Percentiles rank a stretch among this genome's conserved stretches.
These are phyloP conservation scores for Polypterus senegalus DNA, from an alignment of 2,113 vertebrate species.

Conservation along the genomic window DNA sequence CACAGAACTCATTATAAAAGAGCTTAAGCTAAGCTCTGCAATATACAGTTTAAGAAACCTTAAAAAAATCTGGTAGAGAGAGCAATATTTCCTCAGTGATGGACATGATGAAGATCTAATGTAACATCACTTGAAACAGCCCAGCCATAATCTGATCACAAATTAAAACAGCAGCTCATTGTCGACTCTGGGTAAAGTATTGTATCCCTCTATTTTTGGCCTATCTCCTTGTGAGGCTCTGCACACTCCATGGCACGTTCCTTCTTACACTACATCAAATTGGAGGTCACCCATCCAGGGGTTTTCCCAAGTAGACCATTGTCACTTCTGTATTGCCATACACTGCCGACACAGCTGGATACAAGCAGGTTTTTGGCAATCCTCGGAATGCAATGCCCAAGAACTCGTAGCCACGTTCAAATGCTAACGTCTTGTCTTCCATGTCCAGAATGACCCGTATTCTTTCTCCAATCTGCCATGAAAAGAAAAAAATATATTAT, in stretches of 20 bases:
- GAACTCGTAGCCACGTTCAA: conserved; percentile 95
- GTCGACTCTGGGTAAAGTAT: background rate
- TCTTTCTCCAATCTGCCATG: conserved; percentile 87
- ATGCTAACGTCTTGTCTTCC: conserved; percentile 97
- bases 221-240: conserved; percentile 16
- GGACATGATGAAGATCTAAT: too few species aligned
- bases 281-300: conserved; percentile 75
- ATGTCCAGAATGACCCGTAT: conserved; percentile 97
- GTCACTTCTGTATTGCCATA: conserved; percentile 98
- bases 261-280: conserved; percentile 7
- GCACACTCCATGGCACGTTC: conserved; percentile 19
- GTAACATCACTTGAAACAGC: too few species aligned
- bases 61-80: too few species aligned
- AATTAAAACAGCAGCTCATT: background rate
- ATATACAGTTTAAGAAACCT: too few species aligned
- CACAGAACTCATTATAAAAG: too few species aligned
- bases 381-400: conserved; percentile 92
- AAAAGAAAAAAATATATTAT: conserved; percentile 2
- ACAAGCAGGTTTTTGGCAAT: conserved; percentile 87
- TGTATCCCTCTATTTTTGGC: background rate
- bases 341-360: conserved; percentile 94
- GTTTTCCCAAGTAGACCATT: conserved; percentile 96
- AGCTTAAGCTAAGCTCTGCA: too few species aligned
- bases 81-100: too few species aligned
- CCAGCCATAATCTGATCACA: too few species aligned